These are phyloP conservation scores for Oophaga sylvatica DNA, from an alignment of 2,797 vertebrate genomes.

Conservation along the genomic window DNA sequence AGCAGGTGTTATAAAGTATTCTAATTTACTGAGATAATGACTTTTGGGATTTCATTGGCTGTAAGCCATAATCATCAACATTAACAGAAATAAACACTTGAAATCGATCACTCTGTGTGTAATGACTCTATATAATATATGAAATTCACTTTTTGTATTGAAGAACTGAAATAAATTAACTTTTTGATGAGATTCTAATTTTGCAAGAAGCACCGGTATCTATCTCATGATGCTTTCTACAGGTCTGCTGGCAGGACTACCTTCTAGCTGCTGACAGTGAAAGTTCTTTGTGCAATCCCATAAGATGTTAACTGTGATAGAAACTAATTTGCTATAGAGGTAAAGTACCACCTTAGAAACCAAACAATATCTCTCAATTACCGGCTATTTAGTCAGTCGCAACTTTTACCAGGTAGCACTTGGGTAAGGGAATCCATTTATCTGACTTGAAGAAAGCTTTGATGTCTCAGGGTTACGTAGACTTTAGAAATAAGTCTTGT, in stretches of 20 bases:
- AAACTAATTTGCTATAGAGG: not conserved
- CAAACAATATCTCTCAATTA: slow-evolving; percentile 35
- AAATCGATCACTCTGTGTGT: too few species aligned
- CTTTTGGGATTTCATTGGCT: too few species aligned
- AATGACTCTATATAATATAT: too few species aligned
- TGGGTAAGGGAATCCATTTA: slow-evolving; percentile 41
- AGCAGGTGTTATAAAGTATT: too few species aligned
- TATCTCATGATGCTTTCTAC: not conserved
- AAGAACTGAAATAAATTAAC: too few species aligned
- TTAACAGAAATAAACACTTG: too few species aligned
- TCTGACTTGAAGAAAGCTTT: slow-evolving; percentile 25
- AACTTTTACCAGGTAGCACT: slow-evolving; percentile 45
- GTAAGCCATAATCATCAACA: too few species aligned
- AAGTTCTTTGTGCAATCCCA: not conserved
- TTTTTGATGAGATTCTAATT: too few species aligned
- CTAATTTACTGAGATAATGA: too few species aligned
- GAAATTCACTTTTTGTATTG: too few species aligned
- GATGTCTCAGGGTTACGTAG: slow-evolving; percentile 9
- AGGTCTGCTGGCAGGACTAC: not conserved
- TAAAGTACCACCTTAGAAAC: slow-evolving; percentile 2
- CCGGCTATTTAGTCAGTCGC: not conserved
- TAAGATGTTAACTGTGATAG: not conserved
- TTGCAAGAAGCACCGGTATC: too few species aligned
- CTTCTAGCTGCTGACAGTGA: not conserved
- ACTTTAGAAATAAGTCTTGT: slow-evolving; percentile 32